phyloP scores from a whole-genome alignment of 2,797 vertebrate genomes.

The Eremophila alpestris region DNA sequence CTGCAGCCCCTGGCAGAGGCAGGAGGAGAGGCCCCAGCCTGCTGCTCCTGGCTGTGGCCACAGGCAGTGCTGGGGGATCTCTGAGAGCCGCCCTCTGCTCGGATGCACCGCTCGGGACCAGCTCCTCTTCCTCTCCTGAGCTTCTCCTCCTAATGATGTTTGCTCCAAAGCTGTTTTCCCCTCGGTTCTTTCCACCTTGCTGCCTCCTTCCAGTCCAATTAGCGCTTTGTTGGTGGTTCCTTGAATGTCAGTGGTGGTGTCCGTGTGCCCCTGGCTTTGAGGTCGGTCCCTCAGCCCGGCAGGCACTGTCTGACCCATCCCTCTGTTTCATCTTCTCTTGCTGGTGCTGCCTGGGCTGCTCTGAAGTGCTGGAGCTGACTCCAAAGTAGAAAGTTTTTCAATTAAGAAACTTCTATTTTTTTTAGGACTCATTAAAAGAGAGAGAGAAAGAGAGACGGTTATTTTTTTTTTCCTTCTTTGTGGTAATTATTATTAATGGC shows the following conservation, averaged over 20 bases:
- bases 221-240: conserved; percentile 38
- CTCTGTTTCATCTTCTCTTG: conserved; percentile 33
- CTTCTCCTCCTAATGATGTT: background rate
- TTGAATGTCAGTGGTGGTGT: background rate
- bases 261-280: conserved; percentile 26
- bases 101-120: fast-evolving
- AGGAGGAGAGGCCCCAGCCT: background rate
- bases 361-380: conserved; percentile 45
- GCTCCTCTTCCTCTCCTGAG: background rate
- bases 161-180: conserved; percentile 28
- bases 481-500: conserved; percentile 55
- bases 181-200: background rate
- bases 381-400: conserved; percentile 65
- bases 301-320: conserved; percentile 35
- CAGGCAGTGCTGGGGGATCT: too few species aligned
- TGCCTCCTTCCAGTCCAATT: conserved; percentile 52
- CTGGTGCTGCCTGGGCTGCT: background rate
- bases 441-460: background rate
- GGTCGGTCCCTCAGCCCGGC: background rate
- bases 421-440: conserved; percentile 60
- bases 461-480: background rate
- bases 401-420: conserved; percentile 60
- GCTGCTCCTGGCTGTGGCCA: fast-evolving
- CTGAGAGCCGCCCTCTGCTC: fast-evolving
- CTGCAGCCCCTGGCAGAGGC: background rate